Evolutionary conservation across 2,797 vertebrate genomes (phyloP).

Genomic region (Pipistrellus pipistrellus): DNA sequence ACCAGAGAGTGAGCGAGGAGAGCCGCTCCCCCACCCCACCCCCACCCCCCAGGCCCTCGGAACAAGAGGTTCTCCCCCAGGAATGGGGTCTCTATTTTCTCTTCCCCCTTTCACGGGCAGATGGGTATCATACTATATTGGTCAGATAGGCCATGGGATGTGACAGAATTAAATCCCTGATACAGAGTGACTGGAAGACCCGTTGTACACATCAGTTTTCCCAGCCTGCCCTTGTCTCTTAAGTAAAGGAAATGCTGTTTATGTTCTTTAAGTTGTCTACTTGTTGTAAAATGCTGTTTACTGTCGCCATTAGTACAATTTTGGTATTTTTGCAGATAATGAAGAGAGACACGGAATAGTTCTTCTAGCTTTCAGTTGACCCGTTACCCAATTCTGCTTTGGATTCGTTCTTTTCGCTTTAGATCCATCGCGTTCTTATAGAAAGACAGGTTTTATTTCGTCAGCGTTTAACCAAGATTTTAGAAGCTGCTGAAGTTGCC

Average conservation of each 20-base stretch:
- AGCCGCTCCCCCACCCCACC: accelerated
- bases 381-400: not conserved
- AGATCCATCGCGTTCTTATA: not conserved
- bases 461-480: not conserved
- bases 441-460: not conserved
- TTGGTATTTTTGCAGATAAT: not conserved
- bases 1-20: not conserved
- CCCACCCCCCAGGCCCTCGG: accelerated
- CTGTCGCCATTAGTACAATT: not conserved
- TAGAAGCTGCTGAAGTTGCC: not conserved
- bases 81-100: not conserved
- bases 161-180: not conserved
- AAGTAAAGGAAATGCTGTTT: not conserved
- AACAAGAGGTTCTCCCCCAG: no score
- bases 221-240: not conserved
- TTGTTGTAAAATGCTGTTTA: not conserved
- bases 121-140: not conserved
- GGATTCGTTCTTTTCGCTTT: slow-evolving; percentile 9
- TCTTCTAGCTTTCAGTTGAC: not conserved
- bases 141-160: not conserved
- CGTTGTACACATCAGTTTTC: not conserved
- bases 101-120: not conserved
- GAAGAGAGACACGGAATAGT: not conserved
- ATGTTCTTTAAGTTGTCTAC: not conserved
- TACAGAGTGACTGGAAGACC: not conserved